Conservation (phyloP, 2,888 invertebrate genomes). For the Deroplatys truncata region DNA sequence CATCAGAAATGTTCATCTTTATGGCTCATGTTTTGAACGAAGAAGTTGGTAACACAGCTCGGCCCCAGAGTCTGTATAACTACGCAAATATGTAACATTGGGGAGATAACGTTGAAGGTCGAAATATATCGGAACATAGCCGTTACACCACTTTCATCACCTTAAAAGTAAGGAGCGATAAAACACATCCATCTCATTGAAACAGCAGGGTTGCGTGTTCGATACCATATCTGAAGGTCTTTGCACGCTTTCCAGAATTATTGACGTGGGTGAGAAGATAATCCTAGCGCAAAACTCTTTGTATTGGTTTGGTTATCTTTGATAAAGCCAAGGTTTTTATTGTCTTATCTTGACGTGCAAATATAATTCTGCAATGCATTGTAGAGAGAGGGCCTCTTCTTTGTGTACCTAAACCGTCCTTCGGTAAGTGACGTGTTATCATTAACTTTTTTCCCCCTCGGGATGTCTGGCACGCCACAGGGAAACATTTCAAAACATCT, state of each 20-base stretch:
- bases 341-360: not conserved
- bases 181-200: not conserved
- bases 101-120: not conserved
- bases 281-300: not conserved
- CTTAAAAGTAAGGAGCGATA: no score
- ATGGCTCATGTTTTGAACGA: no score
- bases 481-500: not conserved
- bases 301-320: not conserved
- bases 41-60: no score
- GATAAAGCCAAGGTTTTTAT: not conserved
- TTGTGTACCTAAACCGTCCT: not conserved
- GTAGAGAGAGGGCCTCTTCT: not conserved
- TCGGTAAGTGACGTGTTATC: not conserved
- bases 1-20: no score
- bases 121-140: not conserved
- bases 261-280: no score
- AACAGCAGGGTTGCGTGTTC: not conserved
- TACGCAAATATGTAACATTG: not conserved
- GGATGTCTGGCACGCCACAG: not conserved
- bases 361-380: not conserved
- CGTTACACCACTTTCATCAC: not conserved
- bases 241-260: not conserved
- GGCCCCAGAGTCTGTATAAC: not conserved
- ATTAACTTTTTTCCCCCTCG: not conserved
- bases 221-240: not conserved